Evolutionary conservation across 2,888 invertebrate species (phyloP).

Genomic region (Trissonchulus latispiculum): DNA sequence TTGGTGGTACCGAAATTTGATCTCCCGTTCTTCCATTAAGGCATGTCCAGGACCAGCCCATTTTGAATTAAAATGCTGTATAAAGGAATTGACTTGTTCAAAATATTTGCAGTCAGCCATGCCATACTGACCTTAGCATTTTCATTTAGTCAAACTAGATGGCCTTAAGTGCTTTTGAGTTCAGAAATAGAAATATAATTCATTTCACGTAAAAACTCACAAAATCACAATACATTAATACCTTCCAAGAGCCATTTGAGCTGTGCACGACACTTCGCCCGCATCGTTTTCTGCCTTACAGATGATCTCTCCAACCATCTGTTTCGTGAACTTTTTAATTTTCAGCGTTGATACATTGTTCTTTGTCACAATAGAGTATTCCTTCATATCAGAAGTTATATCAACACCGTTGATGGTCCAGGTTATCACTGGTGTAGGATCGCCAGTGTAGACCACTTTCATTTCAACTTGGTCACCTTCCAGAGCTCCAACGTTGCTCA

Average conservation of each 20-base stretch:
- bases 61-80: too few relatives aligned
- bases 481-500: constrained; percentile 38
- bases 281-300: constrained; percentile 44
- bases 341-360: constrained; percentile 68
- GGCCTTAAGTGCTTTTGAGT: too few relatives aligned
- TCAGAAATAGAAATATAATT: too few relatives aligned
- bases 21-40: too few relatives aligned
- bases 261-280: constrained; percentile 38
- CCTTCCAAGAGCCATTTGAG: constrained; percentile 26
- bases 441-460: constrained; percentile 40
- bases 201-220: too few relatives aligned
- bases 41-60: too few relatives aligned
- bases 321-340: constrained; percentile 52
- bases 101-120: too few relatives aligned
- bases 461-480: constrained; percentile 25
- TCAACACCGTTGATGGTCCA: constrained; percentile 63
- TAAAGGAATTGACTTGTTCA: too few relatives aligned
- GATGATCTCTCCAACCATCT: constrained; percentile 37
- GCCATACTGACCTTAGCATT: too few relatives aligned
- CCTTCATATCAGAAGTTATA: constrained; percentile 57
- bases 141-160: too few relatives aligned
- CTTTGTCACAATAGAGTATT: constrained; percentile 57
- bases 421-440: constrained; percentile 38
- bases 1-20: too few relatives aligned
- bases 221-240: too few relatives aligned